Evolutionary conservation across 2,113 vertebrate species (phyloP).

Genomic region (Brienomyrus longianalis): DNA sequence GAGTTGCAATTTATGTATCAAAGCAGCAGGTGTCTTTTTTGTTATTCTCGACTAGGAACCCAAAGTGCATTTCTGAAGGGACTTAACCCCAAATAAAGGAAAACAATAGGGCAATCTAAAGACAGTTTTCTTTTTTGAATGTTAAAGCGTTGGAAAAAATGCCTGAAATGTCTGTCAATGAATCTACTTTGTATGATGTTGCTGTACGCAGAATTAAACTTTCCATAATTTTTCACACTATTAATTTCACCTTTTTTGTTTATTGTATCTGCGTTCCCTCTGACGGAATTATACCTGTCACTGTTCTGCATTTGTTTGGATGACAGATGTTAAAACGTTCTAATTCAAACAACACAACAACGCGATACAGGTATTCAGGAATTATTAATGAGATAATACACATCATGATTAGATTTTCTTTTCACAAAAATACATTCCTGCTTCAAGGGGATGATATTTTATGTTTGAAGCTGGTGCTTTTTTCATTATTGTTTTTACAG

Average conservation of each 20-base stretch:
- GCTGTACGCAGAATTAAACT: neutral
- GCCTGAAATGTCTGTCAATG: neutral
- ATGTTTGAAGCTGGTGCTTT: neutral
- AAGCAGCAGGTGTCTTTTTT: conserved; percentile 67
- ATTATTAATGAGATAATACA: neutral
- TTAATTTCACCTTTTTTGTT: neutral
- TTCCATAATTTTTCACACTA: neutral
- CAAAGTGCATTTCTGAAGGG: conserved; percentile 48
- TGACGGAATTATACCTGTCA: neutral
- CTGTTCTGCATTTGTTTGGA: neutral
- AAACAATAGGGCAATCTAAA: conserved; percentile 56
- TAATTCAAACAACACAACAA: neutral
- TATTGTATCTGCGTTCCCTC: neutral
- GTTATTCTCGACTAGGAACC: conserved; percentile 48
- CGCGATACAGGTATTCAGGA: neutral
- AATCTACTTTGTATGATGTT: neutral
- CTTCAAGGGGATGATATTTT: neutral
- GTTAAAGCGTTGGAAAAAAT: neutral
- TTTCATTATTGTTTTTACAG: conserved; percentile 16
- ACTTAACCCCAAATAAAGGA: conserved; percentile 57
- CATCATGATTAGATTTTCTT: neutral
- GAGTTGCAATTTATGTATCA: conserved; percentile 51
- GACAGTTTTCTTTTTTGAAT: conserved; percentile 32
- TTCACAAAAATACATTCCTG: neutral
- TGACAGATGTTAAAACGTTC: neutral